Evolutionary conservation across 2,888 invertebrate genomes (phyloP), one percentile per base, ranked within the genome.

Genomic region (Brenthis hecate): DNA sequence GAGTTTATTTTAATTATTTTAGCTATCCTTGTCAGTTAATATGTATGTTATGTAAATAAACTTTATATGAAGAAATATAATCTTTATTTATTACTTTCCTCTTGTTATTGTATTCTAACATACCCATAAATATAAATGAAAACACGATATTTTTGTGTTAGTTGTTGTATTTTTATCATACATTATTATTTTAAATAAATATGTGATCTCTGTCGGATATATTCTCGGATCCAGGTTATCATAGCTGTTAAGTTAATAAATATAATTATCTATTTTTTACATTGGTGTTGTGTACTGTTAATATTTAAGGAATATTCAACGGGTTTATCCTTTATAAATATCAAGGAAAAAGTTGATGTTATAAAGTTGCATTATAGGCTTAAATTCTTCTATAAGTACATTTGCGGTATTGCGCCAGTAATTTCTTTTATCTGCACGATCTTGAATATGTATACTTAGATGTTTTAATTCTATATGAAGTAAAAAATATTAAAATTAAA

Each of bases 41-140:
- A 85, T 88, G 84, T 85, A 89, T 88, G 87, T 89, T 89, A 89
- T 89, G 90, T 91, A 91, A 91, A 91, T 91, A 91, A 88, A 89
- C 85, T 87, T 87, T 89, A 84, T 84, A 82, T 82, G 81, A 82
- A 80, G 83, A 83, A 84, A 62, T 63, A 67, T 61, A 48, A 53
- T 71, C 58, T 71, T 68, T 71, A 62, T 71, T 71, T 57, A 62
- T 72, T 69, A 64, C 66, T 55, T 63, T 69, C 72, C 68, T 73
- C 60, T 74, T 68, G 54, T 69, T 65, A 43, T 43, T 43, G 36
- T 43, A 43, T 8, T 43, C 36, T 43, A 43, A 43, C 36, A 43
- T 43, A 11, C 36, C 36, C 11, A 43, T 43, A 43, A 11, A 11
- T 11, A 11, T 36, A 36, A 36, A 36, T 36, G 8, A 36, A 6